Evolutionary conservation across 2,888 invertebrate species (phyloP), one percentile per base, ranked within the genome.

Genomic region (Aelia acuminata): DNA sequence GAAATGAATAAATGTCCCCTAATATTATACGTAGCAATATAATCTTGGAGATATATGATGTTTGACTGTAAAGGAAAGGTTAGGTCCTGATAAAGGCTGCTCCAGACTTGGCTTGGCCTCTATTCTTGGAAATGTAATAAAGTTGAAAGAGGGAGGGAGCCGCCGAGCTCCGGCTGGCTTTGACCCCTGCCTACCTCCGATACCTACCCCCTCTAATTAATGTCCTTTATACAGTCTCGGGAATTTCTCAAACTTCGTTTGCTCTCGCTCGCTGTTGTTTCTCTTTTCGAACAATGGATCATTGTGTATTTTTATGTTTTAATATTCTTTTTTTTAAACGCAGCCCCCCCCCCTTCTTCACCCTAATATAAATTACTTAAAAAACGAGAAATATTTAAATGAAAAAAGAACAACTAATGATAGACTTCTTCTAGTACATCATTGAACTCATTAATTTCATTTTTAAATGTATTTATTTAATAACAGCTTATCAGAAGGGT

Each of bases 51-150:
- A 70, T 70, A 35, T 35, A 70, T 70, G 35, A 70, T 35, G 18
- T 70, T 70, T 22, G 63, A 70, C 63, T 35, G 15, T 35, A 20
- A 10, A 70, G 63, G 35, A 20, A 70, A 70, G 63, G 63, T 70
- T 70, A 35, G 18, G 31, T 70, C 20, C 18, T 31, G 35, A 35
- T 35, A 70, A 35, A 5, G 8, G 18, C 20, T 3, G 26, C 7
- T 18, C 0, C 31, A 5, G 35, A 31, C 35, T 70, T 70, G 31
- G 31, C 31, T 18, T 18, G 15, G 1, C 18, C 10, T 70, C 63
- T 20, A 70, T 70, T 70, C 63, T 70, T 70, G 63, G 63, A 70
- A 70, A 70, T 70, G 63, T 70, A 70, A 70, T 70, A 70, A 70
- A 70, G 63, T 70, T 31, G 35, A 70, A 35, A 31, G 63, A 70